Conservation (phyloP, 1,140 invertebrate species). For the Calycopis cecrops region DNA sequence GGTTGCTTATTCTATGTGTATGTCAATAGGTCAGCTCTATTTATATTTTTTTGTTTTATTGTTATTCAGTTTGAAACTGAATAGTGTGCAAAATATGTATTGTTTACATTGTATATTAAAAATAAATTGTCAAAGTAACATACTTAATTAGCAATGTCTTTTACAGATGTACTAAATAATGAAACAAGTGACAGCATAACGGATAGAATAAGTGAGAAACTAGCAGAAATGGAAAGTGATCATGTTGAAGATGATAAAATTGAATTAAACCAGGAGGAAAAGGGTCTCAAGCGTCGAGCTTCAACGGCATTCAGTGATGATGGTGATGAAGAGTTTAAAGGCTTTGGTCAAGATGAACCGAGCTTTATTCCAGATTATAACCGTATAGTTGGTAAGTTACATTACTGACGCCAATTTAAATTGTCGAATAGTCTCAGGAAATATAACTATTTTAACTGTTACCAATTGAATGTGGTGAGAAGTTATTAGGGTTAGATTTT, state of each 20-base stretch:
- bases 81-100: too few species aligned
- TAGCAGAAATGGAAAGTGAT: slow-evolving; percentile 10
- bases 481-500: too few species aligned
- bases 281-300: slow-evolving; percentile 50
- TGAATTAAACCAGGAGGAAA: slow-evolving; percentile 20
- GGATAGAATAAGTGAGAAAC: neutral
- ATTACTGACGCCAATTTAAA: too few species aligned
- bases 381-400: slow-evolving; percentile 46
- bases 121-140: too few species aligned
- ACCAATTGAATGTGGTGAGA: too few species aligned
- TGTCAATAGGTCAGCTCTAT: too few species aligned
- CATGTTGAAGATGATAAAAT: slow-evolving; percentile 12
- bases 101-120: too few species aligned
- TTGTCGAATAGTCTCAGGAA: too few species aligned
- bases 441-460: too few species aligned
- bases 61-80: too few species aligned
- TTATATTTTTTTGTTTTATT: too few species aligned
- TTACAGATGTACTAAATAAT: neutral
- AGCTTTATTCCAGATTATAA: slow-evolving; percentile 39
- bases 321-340: slow-evolving; percentile 52
- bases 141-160: neutral
- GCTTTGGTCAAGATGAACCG: slow-evolving; percentile 42
- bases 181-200: neutral
- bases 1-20: too few species aligned
- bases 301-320: slow-evolving; percentile 54